A percentile compares a stretch with the other conserved stretches of the same genome.
These are phyloP conservation scores for Graphium colonna DNA, from an alignment of 2,888 invertebrate species.

Conservation along the genomic window DNA sequence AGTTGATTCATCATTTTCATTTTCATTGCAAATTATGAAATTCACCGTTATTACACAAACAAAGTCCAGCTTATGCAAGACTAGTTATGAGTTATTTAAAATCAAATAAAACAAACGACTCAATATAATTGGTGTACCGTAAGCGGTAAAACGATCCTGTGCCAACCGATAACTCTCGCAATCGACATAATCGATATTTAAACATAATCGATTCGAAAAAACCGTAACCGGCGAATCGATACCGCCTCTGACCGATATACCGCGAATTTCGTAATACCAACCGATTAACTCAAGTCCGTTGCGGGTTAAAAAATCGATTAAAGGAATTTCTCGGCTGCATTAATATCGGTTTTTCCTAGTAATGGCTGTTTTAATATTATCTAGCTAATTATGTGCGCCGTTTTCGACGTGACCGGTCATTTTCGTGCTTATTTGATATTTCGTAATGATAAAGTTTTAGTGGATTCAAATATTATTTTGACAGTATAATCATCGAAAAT, in stretches of 20 bases:
- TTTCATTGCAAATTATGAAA: conserved; percentile 1
- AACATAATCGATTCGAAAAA: conserved; percentile 30
- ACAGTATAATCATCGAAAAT: no score
- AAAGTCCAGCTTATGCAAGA: not conserved
- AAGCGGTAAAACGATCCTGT: conserved; percentile 4
- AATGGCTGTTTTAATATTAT: conserved; percentile 18
- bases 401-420: no score
- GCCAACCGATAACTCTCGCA: conserved; percentile 9
- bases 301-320: conserved; percentile 42
- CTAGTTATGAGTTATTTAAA: not conserved
- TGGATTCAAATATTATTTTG: no score
- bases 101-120: not conserved
- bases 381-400: conserved; percentile 12
- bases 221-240: conserved; percentile 39
- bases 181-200: conserved; percentile 22
- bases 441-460: no score
- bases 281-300: conserved; percentile 52
- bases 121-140: not conserved
- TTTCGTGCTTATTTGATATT: no score
- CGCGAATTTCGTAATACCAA: conserved; percentile 48
- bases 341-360: conserved; percentile 27
- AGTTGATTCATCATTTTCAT: not conserved
- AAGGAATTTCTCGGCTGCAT: conserved; percentile 38
- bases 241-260: conserved; percentile 42
- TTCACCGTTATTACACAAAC: not conserved